These are phyloP conservation scores for Microcebus murinus DNA, from an alignment of 2,113 vertebrate genomes.

Conservation along the genomic window DNA sequence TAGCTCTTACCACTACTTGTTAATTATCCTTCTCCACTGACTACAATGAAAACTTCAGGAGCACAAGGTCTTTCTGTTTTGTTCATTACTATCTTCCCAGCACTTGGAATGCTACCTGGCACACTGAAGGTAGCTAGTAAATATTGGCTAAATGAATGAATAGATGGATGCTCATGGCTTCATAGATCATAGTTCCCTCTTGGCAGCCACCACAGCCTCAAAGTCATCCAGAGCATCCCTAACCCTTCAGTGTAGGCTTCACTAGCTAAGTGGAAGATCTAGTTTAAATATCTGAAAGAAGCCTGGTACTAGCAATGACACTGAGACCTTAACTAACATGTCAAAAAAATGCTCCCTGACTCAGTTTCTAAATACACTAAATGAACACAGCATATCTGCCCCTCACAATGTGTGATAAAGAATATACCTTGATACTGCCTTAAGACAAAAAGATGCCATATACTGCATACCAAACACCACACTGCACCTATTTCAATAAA, in stretches of 20 bases:
- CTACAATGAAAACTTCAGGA: not conserved
- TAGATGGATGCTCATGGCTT: not conserved
- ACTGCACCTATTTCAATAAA: conserved; percentile 1
- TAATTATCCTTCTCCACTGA: not conserved
- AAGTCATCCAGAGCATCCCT: not conserved
- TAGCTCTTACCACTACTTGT: not conserved
- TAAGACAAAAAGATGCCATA: not conserved
- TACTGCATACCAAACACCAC: not conserved
- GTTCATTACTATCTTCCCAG: not conserved
- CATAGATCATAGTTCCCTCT: not conserved
- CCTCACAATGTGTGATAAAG: not conserved
- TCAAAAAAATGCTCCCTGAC: not conserved
- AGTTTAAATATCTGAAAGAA: not conserved
- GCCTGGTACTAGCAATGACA: not conserved
- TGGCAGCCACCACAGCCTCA: not conserved
- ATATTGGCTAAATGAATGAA: not conserved
- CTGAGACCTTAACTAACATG: not conserved
- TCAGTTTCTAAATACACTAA: not conserved
- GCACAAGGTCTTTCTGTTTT: not conserved
- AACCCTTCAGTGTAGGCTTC: not conserved
- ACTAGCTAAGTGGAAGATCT: not conserved
- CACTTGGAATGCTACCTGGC: not conserved
- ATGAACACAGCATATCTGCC: not conserved
- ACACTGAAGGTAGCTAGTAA: not conserved
- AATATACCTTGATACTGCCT: not conserved